Base-by-base conservation (phyloP, 2,888 invertebrate species). In the Parnassius apollo region DNA sequence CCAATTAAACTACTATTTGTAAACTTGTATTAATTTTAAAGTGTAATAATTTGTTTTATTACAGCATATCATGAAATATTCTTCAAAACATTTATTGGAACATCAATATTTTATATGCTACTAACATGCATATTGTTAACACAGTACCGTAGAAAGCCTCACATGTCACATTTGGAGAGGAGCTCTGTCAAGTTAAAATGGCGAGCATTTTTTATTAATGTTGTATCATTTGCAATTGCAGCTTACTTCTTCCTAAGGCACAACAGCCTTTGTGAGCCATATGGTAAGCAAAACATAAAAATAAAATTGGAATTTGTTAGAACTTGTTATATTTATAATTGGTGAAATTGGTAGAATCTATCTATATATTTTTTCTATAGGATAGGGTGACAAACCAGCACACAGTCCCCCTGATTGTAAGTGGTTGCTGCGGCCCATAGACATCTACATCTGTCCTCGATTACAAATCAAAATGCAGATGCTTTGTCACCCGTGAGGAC, bases 181-280 rank as follows among this genome's bases (percentile, higher is more conserved):
- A 92, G 92, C 70, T 97, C 98, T 57, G 86, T 96, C 58, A 94
- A 93, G 73, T 94, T 94, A 82, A 99, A 99, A 90, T 93, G 94
- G 80, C 93, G 95, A 80, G 92, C 96, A 65, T 94, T 97, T 77
- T 76, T 94, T 51, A 90, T 95, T 57, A 98, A 98, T 87, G 86
- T 97, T 54, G 77, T 92, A 45, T 94, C 95, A 66, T 96, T 97
- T 86, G 81, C 95, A 50, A 84, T 95, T 71, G 97, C 98, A 49
- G 95, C 95, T 57, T 98, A 98, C 83, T 97, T 96, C 80, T 99
- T 97, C 81, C 92, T 96, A 75, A 93, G 98, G 70, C 99, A 99
- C 83, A 99, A 99, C 85, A 93, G 93, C 35, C 94, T 95, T 71
- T 99, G 99, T 89, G 98, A 99, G 92, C 95, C 98, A 52, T 96